Percentiles rank a stretch among this genome's conserved stretches.
phyloP scores from a whole-genome alignment of 2,113 vertebrate species.

The Colaptes auratus region DNA sequence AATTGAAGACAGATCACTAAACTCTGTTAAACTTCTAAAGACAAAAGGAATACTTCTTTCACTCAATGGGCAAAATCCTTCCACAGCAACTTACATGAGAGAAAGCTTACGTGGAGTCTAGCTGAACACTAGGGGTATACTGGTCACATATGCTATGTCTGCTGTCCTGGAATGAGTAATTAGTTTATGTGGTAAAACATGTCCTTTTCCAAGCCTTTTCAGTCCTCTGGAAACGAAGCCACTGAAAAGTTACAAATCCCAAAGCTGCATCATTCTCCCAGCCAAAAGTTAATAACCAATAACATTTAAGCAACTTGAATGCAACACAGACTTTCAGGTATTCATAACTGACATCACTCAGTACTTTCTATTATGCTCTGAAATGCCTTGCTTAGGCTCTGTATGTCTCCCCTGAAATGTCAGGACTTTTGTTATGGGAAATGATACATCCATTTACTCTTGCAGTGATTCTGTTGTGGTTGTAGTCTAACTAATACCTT shows the following conservation, averaged over 20 bases:
- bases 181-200: neutral
- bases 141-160: neutral
- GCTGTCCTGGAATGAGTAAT: neutral
- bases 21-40: neutral
- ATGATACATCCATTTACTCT: slow-evolving; percentile 34
- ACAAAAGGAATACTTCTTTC: neutral
- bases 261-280: neutral
- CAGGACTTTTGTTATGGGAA: slow-evolving; percentile 45
- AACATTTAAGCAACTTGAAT: neutral
- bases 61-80: neutral
- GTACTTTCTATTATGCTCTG: neutral
- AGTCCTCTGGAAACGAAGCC: neutral
- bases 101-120: neutral
- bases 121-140: neutral
- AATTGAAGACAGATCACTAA: neutral
- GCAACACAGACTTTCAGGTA: neutral
- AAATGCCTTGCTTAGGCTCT: neutral
- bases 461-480: slow-evolving; percentile 28
- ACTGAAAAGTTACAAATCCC: neutral
- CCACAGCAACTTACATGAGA: neutral
- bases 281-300: neutral
- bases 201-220: neutral
- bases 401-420: slow-evolving; percentile 1
- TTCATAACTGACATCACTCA: neutral
- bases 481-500: slow-evolving; percentile 62